A percentile compares a stretch with the other conserved stretches of the same genome.
Evolutionary conservation across 2,797 vertebrate genomes (phyloP).

Genomic region (Liasis olivaceus): DNA sequence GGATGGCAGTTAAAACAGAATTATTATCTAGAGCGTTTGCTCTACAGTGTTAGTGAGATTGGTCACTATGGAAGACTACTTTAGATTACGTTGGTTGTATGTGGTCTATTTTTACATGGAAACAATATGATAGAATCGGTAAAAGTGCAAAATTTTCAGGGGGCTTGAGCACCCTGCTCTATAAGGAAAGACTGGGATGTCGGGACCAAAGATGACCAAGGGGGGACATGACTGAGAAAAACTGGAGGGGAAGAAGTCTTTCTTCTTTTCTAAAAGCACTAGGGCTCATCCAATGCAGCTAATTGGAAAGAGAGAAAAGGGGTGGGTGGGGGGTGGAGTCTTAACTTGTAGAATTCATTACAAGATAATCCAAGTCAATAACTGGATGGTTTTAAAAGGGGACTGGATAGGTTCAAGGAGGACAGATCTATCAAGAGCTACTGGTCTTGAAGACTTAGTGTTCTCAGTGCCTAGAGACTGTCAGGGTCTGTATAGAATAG

Average conservation of each 20-base stretch:
- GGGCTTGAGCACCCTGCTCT: background rate
- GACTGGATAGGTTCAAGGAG: background rate
- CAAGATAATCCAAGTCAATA: background rate
- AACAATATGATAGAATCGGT: too few relatives aligned
- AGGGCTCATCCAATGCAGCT: background rate
- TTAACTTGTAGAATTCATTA: background rate
- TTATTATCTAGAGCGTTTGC: too few relatives aligned
- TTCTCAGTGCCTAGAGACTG: background rate
- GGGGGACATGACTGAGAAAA: background rate
- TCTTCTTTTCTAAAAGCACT: background rate
- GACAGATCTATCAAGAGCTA: background rate
- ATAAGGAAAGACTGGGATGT: background rate
- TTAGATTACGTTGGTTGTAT: too few relatives aligned
- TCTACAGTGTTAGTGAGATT: too few relatives aligned
- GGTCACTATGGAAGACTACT: too few relatives aligned
- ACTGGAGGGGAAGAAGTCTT: background rate
- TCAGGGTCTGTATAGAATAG: background rate
- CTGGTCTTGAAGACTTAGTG: background rate
- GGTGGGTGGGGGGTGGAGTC: background rate
- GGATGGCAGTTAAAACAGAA: too few relatives aligned
- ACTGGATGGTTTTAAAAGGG: background rate
- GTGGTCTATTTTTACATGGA: too few relatives aligned
- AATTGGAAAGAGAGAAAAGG: background rate
- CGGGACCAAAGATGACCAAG: background rate
- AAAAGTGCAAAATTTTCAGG: background rate